These are phyloP conservation scores for Lumbricus terrestris DNA, from an alignment of 2,888 invertebrate genomes.

Conservation along the genomic window DNA sequence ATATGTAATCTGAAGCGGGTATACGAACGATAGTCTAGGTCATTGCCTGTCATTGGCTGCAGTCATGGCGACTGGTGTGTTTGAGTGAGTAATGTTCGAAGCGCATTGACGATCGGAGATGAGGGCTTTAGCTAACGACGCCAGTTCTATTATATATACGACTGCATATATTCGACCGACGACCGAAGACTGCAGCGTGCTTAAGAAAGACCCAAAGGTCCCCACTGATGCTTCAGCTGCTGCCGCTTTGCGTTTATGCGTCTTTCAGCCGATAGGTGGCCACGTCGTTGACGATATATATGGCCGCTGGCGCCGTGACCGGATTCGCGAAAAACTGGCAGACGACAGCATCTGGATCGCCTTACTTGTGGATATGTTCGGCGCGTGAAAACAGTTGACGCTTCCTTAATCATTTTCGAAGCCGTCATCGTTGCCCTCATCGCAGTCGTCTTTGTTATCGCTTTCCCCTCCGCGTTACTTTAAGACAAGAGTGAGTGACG, in stretches of 20 bases:
- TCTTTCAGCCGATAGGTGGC: background rate
- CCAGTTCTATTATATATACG: background rate
- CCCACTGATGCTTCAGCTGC: background rate
- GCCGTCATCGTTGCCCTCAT: background rate
- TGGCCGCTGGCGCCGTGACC: background rate
- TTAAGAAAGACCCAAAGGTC: background rate
- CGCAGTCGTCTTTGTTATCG: background rate
- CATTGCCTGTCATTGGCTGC: background rate
- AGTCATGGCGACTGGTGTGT: background rate
- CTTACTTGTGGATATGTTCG: background rate
- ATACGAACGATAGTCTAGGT: background rate
- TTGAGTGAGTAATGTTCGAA: background rate
- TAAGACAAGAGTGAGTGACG: background rate
- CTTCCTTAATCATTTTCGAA: no score
- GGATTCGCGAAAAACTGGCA: background rate
- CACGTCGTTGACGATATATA: background rate
- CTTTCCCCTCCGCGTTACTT: no score
- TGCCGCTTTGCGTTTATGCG: background rate
- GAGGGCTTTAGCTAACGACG: constrained; percentile 3
- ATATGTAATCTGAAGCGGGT: background rate
- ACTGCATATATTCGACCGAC: background rate
- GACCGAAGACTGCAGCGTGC: background rate
- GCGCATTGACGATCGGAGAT: background rate
- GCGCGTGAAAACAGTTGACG: background rate
- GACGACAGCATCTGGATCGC: background rate